Percentiles rank a stretch among this genome's conserved stretches.
phyloP scores from a whole-genome alignment of 2,888 invertebrate species.

The Nemapogon koenigi region DNA sequence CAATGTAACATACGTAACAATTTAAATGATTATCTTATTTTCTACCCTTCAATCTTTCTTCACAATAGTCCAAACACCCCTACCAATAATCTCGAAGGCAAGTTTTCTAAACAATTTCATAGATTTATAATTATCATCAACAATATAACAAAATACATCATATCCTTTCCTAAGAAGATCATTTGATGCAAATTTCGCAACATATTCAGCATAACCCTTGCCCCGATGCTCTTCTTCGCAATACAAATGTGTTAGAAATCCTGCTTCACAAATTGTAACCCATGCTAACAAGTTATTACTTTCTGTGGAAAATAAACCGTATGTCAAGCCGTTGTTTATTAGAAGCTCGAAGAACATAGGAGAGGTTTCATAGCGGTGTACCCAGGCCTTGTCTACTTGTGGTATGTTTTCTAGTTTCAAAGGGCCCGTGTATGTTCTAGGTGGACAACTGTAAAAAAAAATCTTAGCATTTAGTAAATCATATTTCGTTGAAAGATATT shows the following conservation, averaged over 20 bases:
- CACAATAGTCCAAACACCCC: slow-evolving; percentile 18
- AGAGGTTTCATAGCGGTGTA: slow-evolving; percentile 28
- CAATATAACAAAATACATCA: slow-evolving; percentile 27
- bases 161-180: slow-evolving; percentile 23
- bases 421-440: slow-evolving; percentile 20
- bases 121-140: slow-evolving; percentile 26
- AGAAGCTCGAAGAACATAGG: slow-evolving; percentile 26
- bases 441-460: slow-evolving; percentile 18
- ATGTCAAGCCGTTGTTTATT: slow-evolving; percentile 28
- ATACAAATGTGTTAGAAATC: slow-evolving; percentile 31
- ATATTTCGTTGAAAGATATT: slow-evolving; percentile 9
- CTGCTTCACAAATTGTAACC: slow-evolving; percentile 32
- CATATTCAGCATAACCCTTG: slow-evolving; percentile 31
- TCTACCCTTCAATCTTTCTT: too few species aligned
- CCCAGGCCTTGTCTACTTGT: slow-evolving; percentile 30
- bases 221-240: slow-evolving; percentile 31
- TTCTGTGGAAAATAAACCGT: slow-evolving; percentile 26
- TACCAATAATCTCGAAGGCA: slow-evolving; percentile 22
- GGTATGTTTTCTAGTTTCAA: slow-evolving; percentile 25
- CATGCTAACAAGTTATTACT: slow-evolving; percentile 26
- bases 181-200: slow-evolving; percentile 30
- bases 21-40: too few species aligned
- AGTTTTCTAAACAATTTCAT: slow-evolving; percentile 30
- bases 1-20: too few species aligned
- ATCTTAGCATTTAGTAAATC: background rate